Base-by-base conservation (phyloP, 1,140 invertebrate species). In the Zophobas atratus region DNA sequence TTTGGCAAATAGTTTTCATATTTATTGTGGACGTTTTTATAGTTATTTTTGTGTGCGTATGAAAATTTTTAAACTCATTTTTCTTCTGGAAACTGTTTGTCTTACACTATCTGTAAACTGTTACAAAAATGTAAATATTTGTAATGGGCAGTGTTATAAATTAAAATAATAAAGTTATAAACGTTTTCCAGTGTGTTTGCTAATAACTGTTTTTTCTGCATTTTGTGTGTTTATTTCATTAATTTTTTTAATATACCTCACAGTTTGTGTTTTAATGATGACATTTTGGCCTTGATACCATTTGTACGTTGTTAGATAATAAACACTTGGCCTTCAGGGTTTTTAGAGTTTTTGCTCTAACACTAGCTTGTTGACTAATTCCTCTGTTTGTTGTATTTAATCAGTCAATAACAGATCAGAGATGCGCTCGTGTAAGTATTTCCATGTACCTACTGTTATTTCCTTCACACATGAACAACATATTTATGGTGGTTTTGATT, bases 91-190 rank as follows among this genome's bases (percentile, higher is more conserved):
- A 67, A 78, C 77, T 67, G 48, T 78, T 78, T 78, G 70, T 78
- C 71, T 75, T 57, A 48, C 49, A 57, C 53, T 56, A 77, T 60
- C 60, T 76, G 74, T 79, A 70, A 76, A 71, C 75, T 67, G 35
- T 49, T 78, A 78, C 51, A 74, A 76, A 76, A 49, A 41, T 77
- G 67, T 70, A 70, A 71, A 78, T 81, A 79, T 70, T 79, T 81
- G 77, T 79, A 81, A 76, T 77, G 72, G 79, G 77, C 79, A 78
- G 77, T 79, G 77, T 79, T 80, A 74, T 56, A 53, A 46, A 75
- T 79, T 70, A 72, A 39, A 76, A 81, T 70, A 76, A 67, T 79
- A 72, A 76, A 78, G 53, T 75, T 70, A 75, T 36, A 75, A 75
- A 78, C 57, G 43, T 74, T 78, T 72, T 78, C 41, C 33, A 43